Conservation (phyloP, 2,888 invertebrate species). For the Tipula helvola region DNA sequence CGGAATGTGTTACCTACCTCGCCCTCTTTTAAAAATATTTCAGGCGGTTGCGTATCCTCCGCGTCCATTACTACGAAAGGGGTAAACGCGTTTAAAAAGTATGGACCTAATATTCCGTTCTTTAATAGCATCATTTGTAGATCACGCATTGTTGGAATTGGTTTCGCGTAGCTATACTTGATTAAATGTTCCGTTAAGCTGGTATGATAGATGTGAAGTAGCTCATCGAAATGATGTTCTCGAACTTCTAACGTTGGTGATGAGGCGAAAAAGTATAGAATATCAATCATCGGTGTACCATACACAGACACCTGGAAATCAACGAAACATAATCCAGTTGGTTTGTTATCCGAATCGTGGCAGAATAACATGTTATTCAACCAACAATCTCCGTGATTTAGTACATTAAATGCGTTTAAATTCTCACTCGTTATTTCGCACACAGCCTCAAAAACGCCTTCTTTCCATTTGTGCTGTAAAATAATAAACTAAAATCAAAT, state of each 20-base stretch:
- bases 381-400: constrained; percentile 14
- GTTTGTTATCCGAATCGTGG: not conserved
- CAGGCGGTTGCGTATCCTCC: not conserved
- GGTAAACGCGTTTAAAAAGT: not conserved
- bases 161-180: not conserved
- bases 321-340: not conserved
- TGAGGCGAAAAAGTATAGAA: not conserved
- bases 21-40: not conserved
- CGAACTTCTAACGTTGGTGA: not conserved
- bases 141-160: not conserved
- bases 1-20: not conserved
- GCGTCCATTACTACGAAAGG: not conserved
- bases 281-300: not conserved
- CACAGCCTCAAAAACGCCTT: not conserved
- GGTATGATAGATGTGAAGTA: not conserved
- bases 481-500: not conserved
- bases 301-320: not conserved
- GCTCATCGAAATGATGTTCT: not conserved
- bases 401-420: constrained; percentile 10
- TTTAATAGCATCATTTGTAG: not conserved
- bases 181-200: not conserved
- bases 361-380: constrained; percentile 11
- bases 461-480: not conserved
- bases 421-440: not conserved
- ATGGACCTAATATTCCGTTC: not conserved